Conservation (phyloP, 2,797 vertebrate species). For the Tarsius wallacei region DNA sequence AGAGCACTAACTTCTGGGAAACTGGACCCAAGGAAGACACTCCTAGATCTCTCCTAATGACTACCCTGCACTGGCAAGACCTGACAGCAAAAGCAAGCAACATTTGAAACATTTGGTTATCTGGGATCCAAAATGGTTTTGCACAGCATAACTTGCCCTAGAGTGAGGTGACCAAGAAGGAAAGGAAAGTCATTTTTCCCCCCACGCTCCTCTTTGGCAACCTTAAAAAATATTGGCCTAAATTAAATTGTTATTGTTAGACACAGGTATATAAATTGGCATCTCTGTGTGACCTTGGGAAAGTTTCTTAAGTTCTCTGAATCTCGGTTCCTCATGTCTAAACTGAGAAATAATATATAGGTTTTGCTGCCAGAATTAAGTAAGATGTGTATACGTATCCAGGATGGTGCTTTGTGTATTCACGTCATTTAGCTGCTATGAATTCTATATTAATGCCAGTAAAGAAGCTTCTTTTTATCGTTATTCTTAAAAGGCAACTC, state of each 20-base stretch:
- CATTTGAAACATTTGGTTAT: background rate
- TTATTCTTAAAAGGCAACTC: conserved; percentile 30
- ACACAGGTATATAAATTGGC: background rate
- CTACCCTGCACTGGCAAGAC: background rate
- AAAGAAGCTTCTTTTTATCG: background rate
- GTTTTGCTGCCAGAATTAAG: background rate
- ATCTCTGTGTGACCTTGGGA: conserved; percentile 28
- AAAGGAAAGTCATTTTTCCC: background rate
- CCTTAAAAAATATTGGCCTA: background rate
- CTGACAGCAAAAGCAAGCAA: background rate
- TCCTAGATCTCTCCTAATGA: background rate
- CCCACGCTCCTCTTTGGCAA: background rate
- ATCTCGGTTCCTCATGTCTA: background rate
- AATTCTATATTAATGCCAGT: background rate
- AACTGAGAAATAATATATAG: background rate
- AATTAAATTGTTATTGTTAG: background rate
- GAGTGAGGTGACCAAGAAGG: background rate
- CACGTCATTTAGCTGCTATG: background rate
- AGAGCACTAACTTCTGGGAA: background rate
- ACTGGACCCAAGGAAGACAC: background rate
- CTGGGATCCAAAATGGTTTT: background rate
- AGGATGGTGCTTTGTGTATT: background rate
- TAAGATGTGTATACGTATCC: background rate
- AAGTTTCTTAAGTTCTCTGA: conserved; percentile 31
- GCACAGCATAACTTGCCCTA: background rate